Evolutionary conservation across 2,888 invertebrate species (phyloP), one percentile per base, ranked within the genome.

Genomic region (Rosalia funebris): DNA sequence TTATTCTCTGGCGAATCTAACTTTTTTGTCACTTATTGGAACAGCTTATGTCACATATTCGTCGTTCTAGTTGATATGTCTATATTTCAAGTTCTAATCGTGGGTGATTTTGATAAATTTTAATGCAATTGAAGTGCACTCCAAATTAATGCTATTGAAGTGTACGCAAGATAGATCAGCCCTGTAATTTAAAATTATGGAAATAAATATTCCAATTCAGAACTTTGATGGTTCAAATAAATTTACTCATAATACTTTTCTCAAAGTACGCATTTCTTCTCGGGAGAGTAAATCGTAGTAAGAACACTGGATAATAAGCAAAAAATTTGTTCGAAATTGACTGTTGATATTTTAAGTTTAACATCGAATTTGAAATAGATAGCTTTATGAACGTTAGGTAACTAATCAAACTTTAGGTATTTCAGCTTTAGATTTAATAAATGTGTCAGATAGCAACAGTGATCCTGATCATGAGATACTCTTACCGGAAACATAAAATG

Each of bases 401-500:
- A 9, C 42, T 42, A 42, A 19, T 42, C 17, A n/a, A 19, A 42
- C 42, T 2, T 25, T 25, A 12, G 45, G 45, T 45, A 15, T 45
- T 11, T 25, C 25, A 2, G 45, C 32, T 36, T 34, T 47, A 32
- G 47, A 34, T 15, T 17, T 47, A 17, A 11, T 34, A 12, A 14
- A 46, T 46, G 7, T 46, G 11, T 31, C 45, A 14, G 45, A 31
- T 31, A 46, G 45, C 9, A 15, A 31, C 31, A 46, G 31, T 15
- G 45, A 46, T 14, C 14, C 31, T 9, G 31, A 14, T 25, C 31
- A 1, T 1, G 31, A 14, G 1, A 15, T 46, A 16, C 1, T 31
- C 45, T 55, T 37, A 11, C 55, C 1, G 57, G 57, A n/a, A 17
- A 47, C 16, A 36, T 17, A 15, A 39, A 45, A 45, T 10, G 2